Evolutionary conservation across 1,140 invertebrate genomes (phyloP).

Genomic region (Diprion similis): DNA sequence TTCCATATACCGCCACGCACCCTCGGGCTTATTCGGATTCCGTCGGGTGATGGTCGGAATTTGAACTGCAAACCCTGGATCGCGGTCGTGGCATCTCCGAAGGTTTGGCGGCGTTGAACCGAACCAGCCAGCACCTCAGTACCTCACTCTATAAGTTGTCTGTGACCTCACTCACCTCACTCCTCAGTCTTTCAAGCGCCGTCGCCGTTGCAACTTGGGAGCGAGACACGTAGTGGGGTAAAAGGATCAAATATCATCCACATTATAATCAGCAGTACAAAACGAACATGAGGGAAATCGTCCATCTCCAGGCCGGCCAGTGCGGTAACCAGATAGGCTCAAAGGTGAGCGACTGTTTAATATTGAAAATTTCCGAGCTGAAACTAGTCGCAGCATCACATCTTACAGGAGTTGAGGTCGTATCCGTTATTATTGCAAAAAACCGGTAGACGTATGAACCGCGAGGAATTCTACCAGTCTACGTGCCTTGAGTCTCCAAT

Average conservation of each 20-base stretch:
- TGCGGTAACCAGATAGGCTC: conserved; percentile 91
- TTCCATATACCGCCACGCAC: neutral
- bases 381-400: no score
- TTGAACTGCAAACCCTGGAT: neutral
- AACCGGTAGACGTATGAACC: no score
- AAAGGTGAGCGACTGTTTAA: conserved; percentile 68
- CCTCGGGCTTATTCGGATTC: neutral
- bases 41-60: neutral
- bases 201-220: neutral
- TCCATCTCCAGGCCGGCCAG: conserved; percentile 86
- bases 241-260: no score
- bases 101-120: no score
- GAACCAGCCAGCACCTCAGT: no score
- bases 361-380: no score
- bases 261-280: neutral
- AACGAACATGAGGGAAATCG: conserved; percentile 85
- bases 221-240: neutral
- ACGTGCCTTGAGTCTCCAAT: no score
- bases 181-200: neutral
- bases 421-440: no score
- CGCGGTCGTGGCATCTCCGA: neutral
- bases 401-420: no score
- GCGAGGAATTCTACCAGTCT: no score
- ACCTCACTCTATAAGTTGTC: no score
- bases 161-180: no score